Base-by-base conservation (phyloP, 2,888 invertebrate species). In the Leucoma salicis region DNA sequence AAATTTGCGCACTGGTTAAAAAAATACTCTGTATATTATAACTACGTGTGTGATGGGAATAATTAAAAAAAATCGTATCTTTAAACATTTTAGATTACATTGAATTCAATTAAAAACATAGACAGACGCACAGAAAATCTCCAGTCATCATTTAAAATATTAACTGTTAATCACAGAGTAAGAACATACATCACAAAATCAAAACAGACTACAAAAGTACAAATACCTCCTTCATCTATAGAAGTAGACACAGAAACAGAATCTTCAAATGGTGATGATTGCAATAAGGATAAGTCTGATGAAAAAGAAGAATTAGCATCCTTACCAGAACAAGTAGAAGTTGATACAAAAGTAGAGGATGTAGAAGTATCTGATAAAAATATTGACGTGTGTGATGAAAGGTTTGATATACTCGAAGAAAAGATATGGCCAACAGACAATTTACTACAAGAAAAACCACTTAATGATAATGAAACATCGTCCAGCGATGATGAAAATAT, bases 101-200 rank as follows among this genome's bases (percentile, higher is more conserved):
- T 73, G 51, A 70, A 70, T 47, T 54, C 74, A 14, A 51, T 82
- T 7, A 53, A 63, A 21, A 67, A 60, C 38, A 46, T 79, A 35
- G 73, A 81, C 46, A 68, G 66, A 43, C 44, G 46, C 10, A 53
- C 47, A 1, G 60, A 64, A 42, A 63, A 67, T 5, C 55, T 81
- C 0, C 55, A 65, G 32, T 70, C 74, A 8, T 51, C 70, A 5
- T 29, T 82, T 46, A 46, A 54, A 25, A 52, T 72, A 36, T 61
- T 70, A 39, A 55, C 46, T 3, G 29, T 53, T 1, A 74, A 49
- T 28, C 50, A 66, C 37, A 53, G 53, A 42, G 66, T 74, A 0
- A 63, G 59, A 39, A 70, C 68, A 0, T 67, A 52, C n/a, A 11
- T 57, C 0, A 38, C 58, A 7, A 72, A 70, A 51, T 53, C 38